Conservation (phyloP, 2,797 vertebrate genomes). For the Ctenosaura bakeri region DNA sequence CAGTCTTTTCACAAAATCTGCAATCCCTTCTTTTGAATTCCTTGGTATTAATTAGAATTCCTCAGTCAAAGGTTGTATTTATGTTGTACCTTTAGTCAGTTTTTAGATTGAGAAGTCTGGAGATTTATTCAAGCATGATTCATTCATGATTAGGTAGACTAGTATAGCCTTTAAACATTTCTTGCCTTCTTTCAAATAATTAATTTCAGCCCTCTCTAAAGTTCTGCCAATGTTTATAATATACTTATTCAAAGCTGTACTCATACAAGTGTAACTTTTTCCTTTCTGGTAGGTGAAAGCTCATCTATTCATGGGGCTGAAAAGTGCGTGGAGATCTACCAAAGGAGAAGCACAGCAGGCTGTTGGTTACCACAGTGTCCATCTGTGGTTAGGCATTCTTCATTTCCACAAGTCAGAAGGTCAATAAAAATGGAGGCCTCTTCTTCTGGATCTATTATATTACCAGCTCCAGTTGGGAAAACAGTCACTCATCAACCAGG, state of each 20-base stretch:
- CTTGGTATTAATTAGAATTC: not conserved
- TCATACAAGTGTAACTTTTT: constrained; percentile 71
- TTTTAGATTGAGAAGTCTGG: not conserved
- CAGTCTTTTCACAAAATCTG: not conserved
- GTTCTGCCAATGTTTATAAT: not conserved
- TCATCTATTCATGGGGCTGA: constrained; percentile 95
- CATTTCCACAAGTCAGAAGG: constrained; percentile 79
- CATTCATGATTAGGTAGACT: constrained; percentile 27
- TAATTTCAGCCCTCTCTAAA: constrained; percentile 38
- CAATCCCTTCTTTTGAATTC: not conserved
- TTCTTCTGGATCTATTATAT: constrained; percentile 82
- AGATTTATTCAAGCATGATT: not conserved
- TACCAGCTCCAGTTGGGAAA: constrained; percentile 81
- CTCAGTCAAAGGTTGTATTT: not conserved
- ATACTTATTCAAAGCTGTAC: constrained; percentile 43
- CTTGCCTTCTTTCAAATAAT: not conserved
- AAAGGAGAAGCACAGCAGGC: constrained; percentile 84
- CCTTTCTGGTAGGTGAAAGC: constrained; percentile 86
- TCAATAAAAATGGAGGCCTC: constrained; percentile 90
- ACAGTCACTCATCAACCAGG: constrained; percentile 83
- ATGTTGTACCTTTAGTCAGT: not conserved
- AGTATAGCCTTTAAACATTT: constrained; percentile 18
- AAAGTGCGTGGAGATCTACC: constrained; percentile 83
- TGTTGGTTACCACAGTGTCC: constrained; percentile 78
- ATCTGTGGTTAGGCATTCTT: constrained; percentile 82